Base-by-base conservation (phyloP, 1,140 invertebrate species). In the Cheumatopsyche charites region DNA sequence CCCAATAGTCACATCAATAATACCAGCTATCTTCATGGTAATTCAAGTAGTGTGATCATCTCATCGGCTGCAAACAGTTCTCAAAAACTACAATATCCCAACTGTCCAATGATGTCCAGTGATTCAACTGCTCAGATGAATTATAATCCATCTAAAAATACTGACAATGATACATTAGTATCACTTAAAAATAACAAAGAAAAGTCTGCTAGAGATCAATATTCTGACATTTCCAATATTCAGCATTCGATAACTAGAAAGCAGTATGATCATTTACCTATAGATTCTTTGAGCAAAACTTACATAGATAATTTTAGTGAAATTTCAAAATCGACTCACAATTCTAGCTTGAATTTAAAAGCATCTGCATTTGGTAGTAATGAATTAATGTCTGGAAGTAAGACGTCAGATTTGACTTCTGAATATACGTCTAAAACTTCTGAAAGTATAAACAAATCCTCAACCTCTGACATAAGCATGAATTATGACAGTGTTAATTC, bases 391-490 rank as follows among this genome's bases (percentile, higher is more conserved):
- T 42, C 29, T 11, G 23, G 13, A 21, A 58, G 25, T 1, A 17
- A 15, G 2, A 5, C 55, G 6, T 17, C 17, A 1, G 25, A 21
- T 25, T 9, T 55, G 21, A 58, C 12, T 11, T 5, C 21, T 12
- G 80, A 83, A 70, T 75, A 75, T 61, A 45, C 67, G 1, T 70
- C 23, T 25, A 75, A 75, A 29, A 47, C 19, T 25, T 55, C 72
- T 9, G 73, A 75, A 6, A 52, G 29, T 55, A 62, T 47, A 5
- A 68, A n/a, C 19, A 43, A 74, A 62, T 5, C 62, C 11, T 19
- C 58, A 4, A 80, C 78, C 67, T 77, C 83, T 36, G 82, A 84
- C 75, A 77, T 85, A 3, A 84, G 83, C 75, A 82, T 85, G 81
- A 81, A 82, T 13, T 85, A 84, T 65, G 81, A 81, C 4, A 58